Conservation (phyloP, 2,113 vertebrate species). For the Ursus arctos region DNA sequence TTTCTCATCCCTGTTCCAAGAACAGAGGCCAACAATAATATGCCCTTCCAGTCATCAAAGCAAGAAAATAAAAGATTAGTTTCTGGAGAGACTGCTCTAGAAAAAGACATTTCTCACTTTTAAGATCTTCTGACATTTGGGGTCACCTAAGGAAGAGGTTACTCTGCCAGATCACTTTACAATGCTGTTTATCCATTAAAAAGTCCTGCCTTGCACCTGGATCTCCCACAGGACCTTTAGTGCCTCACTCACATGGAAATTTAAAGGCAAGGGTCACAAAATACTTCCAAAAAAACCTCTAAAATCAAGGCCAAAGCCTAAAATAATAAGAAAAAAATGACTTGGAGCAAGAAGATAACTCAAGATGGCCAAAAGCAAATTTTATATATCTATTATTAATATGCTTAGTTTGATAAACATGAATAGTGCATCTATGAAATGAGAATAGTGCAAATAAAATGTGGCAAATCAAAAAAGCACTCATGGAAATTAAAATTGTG, state of each 20-base stretch:
- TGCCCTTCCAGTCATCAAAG: background rate
- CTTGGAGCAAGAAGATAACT: background rate
- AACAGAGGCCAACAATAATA: background rate
- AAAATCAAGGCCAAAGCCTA: background rate
- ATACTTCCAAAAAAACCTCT: background rate
- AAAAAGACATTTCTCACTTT: background rate
- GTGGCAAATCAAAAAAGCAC: background rate
- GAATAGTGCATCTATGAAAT: background rate
- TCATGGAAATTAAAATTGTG: background rate
- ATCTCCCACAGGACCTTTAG: background rate
- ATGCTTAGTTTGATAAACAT: conserved; percentile 4
- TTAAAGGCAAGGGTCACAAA: background rate
- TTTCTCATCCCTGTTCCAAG: background rate
- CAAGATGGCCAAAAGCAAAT: background rate
- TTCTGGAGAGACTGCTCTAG: background rate
- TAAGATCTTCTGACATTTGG: background rate
- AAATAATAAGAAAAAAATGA: background rate
- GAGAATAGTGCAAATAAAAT: background rate
- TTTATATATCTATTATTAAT: conserved; percentile 14
- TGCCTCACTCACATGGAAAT: background rate
- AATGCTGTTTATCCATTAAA: background rate
- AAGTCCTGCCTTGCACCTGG: fast-evolving
- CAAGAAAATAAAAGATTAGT: background rate
- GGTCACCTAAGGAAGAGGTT: background rate
- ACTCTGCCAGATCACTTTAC: fast-evolving